These are phyloP conservation scores for Emesis furor DNA, from an alignment of 2,888 invertebrate species.

Conservation along the genomic window DNA sequence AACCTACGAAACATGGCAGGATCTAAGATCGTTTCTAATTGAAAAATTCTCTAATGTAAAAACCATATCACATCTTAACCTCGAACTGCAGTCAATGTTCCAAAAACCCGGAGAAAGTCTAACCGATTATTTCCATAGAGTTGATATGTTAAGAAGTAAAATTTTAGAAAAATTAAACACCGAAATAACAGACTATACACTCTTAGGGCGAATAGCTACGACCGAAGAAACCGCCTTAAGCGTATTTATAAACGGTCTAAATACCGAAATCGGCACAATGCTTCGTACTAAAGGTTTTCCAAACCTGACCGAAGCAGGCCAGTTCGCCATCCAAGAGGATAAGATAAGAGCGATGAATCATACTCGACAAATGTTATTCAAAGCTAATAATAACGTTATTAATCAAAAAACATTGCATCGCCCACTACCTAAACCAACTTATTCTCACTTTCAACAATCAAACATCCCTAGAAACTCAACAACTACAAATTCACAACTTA, in stretches of 20 bases:
- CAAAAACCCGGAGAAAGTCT: slow-evolving; percentile 74
- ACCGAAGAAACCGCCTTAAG: slow-evolving; percentile 74
- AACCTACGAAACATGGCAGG: too few species aligned
- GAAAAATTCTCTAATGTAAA: slow-evolving; percentile 73
- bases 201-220: slow-evolving; percentile 56
- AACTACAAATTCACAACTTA: neutral
- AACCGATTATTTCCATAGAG: slow-evolving; percentile 72
- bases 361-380: slow-evolving; percentile 39
- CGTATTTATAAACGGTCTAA: slow-evolving; percentile 75
- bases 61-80: slow-evolving; percentile 70
- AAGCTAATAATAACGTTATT: neutral
- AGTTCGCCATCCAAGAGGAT: slow-evolving; percentile 60
- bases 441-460: neutral
- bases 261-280: slow-evolving; percentile 71
- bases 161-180: slow-evolving; percentile 72
- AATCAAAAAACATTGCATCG: neutral
- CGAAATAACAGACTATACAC: slow-evolving; percentile 57
- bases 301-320: slow-evolving; percentile 49
- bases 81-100: slow-evolving; percentile 74
- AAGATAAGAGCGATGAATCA: slow-evolving; percentile 53
- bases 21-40: slow-evolving; percentile 55
- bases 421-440: neutral
- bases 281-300: slow-evolving; percentile 64
- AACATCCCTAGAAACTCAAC: neutral
- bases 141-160: slow-evolving; percentile 71